Evolutionary conservation across 2,113 vertebrate genomes (phyloP), one percentile per base, ranked within the genome.

Genomic region (Phyllostomus discolor): DNA sequence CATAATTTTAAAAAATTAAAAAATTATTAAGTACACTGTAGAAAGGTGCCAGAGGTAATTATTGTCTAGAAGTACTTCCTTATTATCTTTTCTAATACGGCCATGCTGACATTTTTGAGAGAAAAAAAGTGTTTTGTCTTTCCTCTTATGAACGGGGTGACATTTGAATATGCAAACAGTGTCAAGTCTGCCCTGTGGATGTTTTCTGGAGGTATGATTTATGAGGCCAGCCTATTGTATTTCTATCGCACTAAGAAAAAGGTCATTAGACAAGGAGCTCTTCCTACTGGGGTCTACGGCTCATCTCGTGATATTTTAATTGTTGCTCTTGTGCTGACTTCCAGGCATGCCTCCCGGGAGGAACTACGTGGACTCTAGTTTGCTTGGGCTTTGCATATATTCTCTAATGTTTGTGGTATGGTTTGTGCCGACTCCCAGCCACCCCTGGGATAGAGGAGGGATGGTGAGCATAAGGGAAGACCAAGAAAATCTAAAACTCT

Each of bases 11-110:
- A 97, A 90, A 98, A 98, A 99, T 99, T 98, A 98, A 98, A 98
- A 98, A 98, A 98, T 99, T 99, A 99, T 99, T 99, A 99, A 99
- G 98, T 98, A 98, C 97, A 98, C 97, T 97, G 98, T 98, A 98
- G 98, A 98, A 97, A 98, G 98, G 97, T 98, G 98, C 98, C 98
- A 99, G 98, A 98, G 97, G 98, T 98, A 99, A 99, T 99, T 99
- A 99, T 98, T 98, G 98, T 98, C 98, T 98, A 95, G 98, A 98
- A 98, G 98, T 98, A 95, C 97, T 98, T 98, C 97, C 96, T 98
- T 99, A 98, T 99, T 99, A 99, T 99, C 99, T 99, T 99, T 98
- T 98, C 98, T 97, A 98, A 98, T 99, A 98, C 98, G 98, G 96
- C 98, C 95, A 93, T 93, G 97, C 98, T 99, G 98, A 99, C 98